Base-by-base conservation (phyloP, 2,797 vertebrate species). In the Spinibarbus caldwelli region DNA sequence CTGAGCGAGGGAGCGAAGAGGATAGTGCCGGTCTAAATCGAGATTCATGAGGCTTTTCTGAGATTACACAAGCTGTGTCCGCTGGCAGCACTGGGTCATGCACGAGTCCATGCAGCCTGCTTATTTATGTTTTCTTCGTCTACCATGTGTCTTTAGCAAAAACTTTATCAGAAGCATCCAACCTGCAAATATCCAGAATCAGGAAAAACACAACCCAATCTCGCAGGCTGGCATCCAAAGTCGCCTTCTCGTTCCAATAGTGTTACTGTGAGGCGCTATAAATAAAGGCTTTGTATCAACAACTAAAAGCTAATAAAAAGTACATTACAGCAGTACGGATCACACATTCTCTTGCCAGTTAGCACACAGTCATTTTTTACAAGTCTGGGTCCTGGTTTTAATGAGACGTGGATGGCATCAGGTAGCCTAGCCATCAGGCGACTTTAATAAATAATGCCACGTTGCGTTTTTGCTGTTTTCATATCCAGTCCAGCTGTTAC, bases 251-350 rank as follows among this genome's bases (percentile, higher is more conserved):
- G 2, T 79, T 77, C 45, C 36, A 68, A 17, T 23, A 6, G 10
- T 5, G 15, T 47, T 52, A 19, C 80, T 38, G 29, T 17, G 38
- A 49, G 38, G 1, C 8, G 7, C 62, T 57, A 78, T 80, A 78
- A 68, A 78, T 80, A 66, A 45, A 78, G 7, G 23, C 54, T 72
- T 45, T 62, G 49, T 64, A 38, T 54, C 23, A 49, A 67, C 15
- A 68, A n/a, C 17, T 77, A 70, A 41, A 26, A 89, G 91, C 94
- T 95, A 96, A 96, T 96, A 95, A 95, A 95, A 96, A 95, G 45
- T 89, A 93, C 92, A 96, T 95, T 94, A 95, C 91, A 88, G 93
- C 91, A 93, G 91, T 94, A 94, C 91, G 93, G 91, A 94, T 94
- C 93, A 94, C 90, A 26, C 23, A 26, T 34, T 81, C 9, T n/a